Percentiles rank a stretch among this genome's conserved stretches.
Evolutionary conservation across 2,113 vertebrate genomes (phyloP).

Genomic region (Pelecanoides urinatrix): DNA sequence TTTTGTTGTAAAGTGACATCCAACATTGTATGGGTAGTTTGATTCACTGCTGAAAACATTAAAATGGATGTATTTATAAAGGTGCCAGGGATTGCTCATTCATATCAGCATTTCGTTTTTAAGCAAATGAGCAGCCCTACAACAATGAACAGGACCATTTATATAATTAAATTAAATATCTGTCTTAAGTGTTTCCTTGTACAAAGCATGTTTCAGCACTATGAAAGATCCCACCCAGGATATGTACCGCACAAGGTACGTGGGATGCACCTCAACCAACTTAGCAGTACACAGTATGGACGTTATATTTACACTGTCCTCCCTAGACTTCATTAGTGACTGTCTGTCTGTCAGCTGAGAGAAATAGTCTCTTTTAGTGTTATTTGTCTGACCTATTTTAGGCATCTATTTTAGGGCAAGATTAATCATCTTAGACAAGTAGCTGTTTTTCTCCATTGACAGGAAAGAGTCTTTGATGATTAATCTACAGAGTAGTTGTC

Average conservation of each 20-base stretch:
- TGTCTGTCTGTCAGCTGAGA: not conserved
- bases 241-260: not conserved
- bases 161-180: not conserved
- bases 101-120: not conserved
- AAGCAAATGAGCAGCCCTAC: not conserved
- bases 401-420: not conserved
- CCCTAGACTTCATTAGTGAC: not conserved
- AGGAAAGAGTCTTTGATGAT: not conserved
- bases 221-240: not conserved
- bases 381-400: not conserved
- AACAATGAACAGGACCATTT: not conserved
- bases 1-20: not conserved
- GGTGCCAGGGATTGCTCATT: not conserved
- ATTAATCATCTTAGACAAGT: not conserved
- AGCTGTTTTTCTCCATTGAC: not conserved
- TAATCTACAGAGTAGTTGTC: not conserved
- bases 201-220: not conserved
- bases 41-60: not conserved
- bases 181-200: not conserved
- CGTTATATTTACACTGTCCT: not conserved
- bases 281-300: not conserved
- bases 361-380: not conserved
- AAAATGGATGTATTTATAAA: not conserved
- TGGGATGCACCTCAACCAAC: not conserved
- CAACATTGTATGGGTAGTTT: not conserved